Evolutionary conservation across 2,888 invertebrate genomes (phyloP), one percentile per base, ranked within the genome.

Genomic region (Pristionchus exspectatus): DNA sequence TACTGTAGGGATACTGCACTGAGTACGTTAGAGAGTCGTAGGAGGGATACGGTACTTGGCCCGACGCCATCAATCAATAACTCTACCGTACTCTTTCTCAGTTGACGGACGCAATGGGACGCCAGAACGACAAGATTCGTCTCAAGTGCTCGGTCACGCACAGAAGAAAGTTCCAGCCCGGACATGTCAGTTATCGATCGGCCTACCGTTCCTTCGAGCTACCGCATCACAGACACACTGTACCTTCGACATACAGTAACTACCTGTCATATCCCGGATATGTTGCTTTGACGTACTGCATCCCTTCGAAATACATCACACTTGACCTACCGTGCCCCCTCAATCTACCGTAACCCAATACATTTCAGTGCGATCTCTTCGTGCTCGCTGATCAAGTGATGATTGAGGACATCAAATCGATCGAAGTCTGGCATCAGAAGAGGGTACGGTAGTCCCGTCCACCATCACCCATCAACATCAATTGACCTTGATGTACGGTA

Each of bases 101-200:
- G 89, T 66, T 91, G 88, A 90, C 91, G 18, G 91, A 91, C 72
- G 38, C 66, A 44, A 77, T 77, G n/a, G 91, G 91, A 16, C 72
- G 87, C 63, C 87, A 89, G 44, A 91, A 90, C 30, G 90, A 90
- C 88, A 91, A 91, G 85, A 90, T 90, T 27, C 90, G 91, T 14
- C 89, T 91, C 83, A 91, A 91, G 84, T 91, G 91, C 89, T 91
- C 91, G 30, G 89, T 91, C 66, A 91, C 90, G 66, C 91, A 91
- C 87, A 90, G 91, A 21, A 72, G 77, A 16, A 91, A 91, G 89
- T 91, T 91, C 90, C 90, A 91, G 74, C 90, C 90, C 30, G 91
- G 90, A 50, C 91, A 91, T 59, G 91, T 91, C n/a, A 66, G 91
- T 88, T 0, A 54, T 50, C 44, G 44, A 50, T 50, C 44, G 44